Percentiles rank a stretch among this genome's conserved stretches.
Evolutionary conservation across 2,888 invertebrate genomes (phyloP).

Genomic region (Dendrolimus pini): DNA sequence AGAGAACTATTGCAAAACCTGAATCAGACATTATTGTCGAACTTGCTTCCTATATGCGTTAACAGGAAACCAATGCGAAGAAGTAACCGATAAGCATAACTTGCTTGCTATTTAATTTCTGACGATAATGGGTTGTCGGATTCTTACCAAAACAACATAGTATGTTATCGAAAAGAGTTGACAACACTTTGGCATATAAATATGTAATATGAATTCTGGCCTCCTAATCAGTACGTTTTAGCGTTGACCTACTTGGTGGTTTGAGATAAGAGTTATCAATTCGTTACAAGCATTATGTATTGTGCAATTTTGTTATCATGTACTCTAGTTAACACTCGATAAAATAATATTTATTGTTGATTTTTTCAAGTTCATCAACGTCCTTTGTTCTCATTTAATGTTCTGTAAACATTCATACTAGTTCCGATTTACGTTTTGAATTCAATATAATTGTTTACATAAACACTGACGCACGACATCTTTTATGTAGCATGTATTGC

Average conservation of each 20-base stretch:
- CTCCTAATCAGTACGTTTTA: constrained; percentile 33
- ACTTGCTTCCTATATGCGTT: constrained; percentile 44
- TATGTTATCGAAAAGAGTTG: constrained; percentile 23
- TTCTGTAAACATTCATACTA: constrained; percentile 34
- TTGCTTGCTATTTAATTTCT: constrained; percentile 18
- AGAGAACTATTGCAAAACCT: constrained; percentile 47
- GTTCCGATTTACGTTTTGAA: constrained; percentile 28
- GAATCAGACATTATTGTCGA: constrained; percentile 55
- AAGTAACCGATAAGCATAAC: constrained; percentile 4
- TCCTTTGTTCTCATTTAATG: constrained; percentile 36
- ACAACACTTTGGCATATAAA: constrained; percentile 13
- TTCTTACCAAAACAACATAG: constrained; percentile 25
- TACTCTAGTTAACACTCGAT: constrained; percentile 26
- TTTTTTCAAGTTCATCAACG: constrained; percentile 47
- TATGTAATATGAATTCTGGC: constrained; percentile 19
- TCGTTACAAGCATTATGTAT: constrained; percentile 43
- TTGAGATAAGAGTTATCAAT: constrained; percentile 53
- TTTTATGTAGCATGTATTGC: constrained; percentile 18
- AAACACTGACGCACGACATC: constrained; percentile 38
- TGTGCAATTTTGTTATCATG: constrained; percentile 54
- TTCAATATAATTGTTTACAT: constrained; percentile 33
- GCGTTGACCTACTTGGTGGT: constrained; percentile 56
- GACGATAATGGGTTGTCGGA: constrained; percentile 24
- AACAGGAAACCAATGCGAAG: constrained; percentile 26
- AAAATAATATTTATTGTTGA: constrained; percentile 38